Percentiles rank a stretch among this genome's conserved stretches.
phyloP scores from a whole-genome alignment of 2,888 invertebrate species.

The Unio delphinus region DNA sequence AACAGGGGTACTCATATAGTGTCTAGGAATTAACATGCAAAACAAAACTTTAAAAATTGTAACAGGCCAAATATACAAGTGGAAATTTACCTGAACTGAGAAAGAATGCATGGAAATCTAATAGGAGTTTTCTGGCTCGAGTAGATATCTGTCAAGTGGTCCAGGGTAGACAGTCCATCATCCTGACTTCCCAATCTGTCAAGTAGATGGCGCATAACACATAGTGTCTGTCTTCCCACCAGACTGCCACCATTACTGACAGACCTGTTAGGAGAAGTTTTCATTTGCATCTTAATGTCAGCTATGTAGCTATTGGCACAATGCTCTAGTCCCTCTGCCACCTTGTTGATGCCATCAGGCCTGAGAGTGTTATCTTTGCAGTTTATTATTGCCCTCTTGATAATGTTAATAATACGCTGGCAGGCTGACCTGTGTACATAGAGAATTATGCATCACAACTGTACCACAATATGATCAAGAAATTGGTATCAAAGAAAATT shows the following conservation, averaged over 20 bases:
- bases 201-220: conserved; percentile 50
- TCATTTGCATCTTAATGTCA: conserved; percentile 22
- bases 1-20: no score
- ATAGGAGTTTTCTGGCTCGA: conserved; percentile 61
- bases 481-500: background rate
- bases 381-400: conserved; percentile 55
- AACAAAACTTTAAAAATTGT: background rate
- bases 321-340: conserved; percentile 32
- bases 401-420: conserved; percentile 48
- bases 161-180: conserved; percentile 31
- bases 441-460: background rate
- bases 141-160: conserved; percentile 45
- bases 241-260: conserved; percentile 58
- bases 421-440: conserved; percentile 51
- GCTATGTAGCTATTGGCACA: conserved; percentile 28
- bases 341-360: conserved; percentile 46
- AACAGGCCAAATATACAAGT: background rate
- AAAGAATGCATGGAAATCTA: conserved; percentile 55
- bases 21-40: background rate
- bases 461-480: background rate
- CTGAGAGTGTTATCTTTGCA: conserved; percentile 52
- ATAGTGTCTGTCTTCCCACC: conserved; percentile 51
- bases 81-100: conserved; percentile 59
- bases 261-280: conserved; percentile 53
- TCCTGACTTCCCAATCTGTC: conserved; percentile 51